These are phyloP conservation scores for Taurulus bubalis DNA, from an alignment of 2,113 vertebrate species.

Conservation along the genomic window DNA sequence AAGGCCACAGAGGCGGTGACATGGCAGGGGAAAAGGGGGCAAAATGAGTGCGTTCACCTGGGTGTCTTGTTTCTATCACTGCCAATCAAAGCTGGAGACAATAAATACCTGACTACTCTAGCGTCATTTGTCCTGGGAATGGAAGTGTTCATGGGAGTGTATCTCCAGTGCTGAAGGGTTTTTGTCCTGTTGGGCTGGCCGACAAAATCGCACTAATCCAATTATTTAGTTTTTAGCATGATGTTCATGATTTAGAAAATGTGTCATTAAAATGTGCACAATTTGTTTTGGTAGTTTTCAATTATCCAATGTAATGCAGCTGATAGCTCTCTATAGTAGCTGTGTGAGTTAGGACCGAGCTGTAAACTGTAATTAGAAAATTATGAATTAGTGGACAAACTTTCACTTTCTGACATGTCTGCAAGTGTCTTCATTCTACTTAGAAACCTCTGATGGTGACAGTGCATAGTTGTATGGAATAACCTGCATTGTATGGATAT, in stretches of 20 bases:
- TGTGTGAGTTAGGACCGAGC: background rate
- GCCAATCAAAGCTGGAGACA: background rate
- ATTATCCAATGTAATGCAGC: background rate
- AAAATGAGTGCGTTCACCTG: too few species aligned
- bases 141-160: too few species aligned
- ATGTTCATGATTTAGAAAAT: background rate
- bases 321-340: background rate
- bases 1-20: background rate
- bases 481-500: background rate
- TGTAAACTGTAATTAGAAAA: background rate
- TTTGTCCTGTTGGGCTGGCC: background rate
- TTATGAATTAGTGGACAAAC: background rate
- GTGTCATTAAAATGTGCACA: background rate
- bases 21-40: background rate
- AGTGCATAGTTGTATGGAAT: background rate
- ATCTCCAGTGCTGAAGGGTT: too few species aligned
- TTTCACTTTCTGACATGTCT: background rate
- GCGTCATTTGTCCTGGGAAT: too few species aligned
- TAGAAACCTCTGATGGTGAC: background rate
- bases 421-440: background rate
- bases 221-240: background rate
- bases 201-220: background rate
- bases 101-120: background rate
- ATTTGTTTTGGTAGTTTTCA: background rate
- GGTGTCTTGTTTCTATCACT: too few species aligned